phyloP scores from a whole-genome alignment of 2,888 invertebrate genomes.

The Lasioglossum calceatum region DNA sequence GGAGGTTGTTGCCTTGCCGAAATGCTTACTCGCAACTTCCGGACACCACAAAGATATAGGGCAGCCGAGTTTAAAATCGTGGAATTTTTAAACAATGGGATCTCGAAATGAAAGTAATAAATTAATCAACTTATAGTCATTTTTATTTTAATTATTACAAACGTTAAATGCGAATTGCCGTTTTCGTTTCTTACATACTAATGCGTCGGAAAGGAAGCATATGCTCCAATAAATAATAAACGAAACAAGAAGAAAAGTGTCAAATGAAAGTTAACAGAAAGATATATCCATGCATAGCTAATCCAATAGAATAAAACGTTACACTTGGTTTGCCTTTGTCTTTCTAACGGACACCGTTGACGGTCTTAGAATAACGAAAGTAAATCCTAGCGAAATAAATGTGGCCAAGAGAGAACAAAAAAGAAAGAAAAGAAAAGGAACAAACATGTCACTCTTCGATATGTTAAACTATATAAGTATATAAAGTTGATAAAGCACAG shows the following conservation, averaged over 20 bases:
- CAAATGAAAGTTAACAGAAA: slow-evolving; percentile 9
- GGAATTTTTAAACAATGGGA: slow-evolving; percentile 13
- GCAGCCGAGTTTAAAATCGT: neutral
- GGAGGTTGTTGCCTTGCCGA: too few species aligned
- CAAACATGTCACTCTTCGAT: neutral
- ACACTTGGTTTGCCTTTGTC: neutral
- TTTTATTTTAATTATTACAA: slow-evolving; percentile 61
- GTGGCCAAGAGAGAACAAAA: slow-evolving; percentile 1
- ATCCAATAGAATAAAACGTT: neutral
- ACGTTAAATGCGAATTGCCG: slow-evolving; percentile 58
- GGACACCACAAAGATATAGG: neutral
- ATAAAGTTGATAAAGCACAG: slow-evolving; percentile 19
- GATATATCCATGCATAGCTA: slow-evolving; percentile 4
- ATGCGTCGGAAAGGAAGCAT: slow-evolving; percentile 52
- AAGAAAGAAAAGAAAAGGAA: neutral
- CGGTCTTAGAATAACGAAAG: neutral
- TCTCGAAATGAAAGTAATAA: slow-evolving; percentile 32
- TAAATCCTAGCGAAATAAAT: slow-evolving; percentile 28
- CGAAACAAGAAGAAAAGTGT: slow-evolving; percentile 17
- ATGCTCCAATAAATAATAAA: slow-evolving; percentile 60
- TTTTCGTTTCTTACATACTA: slow-evolving; percentile 53
- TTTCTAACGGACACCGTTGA: slow-evolving; percentile 4
- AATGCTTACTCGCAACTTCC: too few species aligned
- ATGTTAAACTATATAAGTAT: slow-evolving; percentile 25
- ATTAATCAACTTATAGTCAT: slow-evolving; percentile 54